These are phyloP conservation scores for Empis livida DNA, from an alignment of 2,888 invertebrate genomes.

Conservation along the genomic window DNA sequence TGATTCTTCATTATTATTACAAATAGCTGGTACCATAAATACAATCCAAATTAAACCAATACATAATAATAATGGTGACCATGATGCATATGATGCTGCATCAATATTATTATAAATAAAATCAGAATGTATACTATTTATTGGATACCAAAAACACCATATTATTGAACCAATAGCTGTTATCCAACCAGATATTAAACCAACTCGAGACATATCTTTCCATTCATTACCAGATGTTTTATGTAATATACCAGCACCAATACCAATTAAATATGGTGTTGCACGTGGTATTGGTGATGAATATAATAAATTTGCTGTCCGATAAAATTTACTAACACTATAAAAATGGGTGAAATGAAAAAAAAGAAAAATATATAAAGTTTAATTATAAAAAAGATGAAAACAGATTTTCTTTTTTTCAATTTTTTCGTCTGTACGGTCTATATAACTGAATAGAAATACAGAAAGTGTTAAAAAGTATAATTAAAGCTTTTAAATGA, in stretches of 20 bases:
- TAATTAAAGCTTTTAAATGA: too few species aligned
- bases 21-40: constrained; percentile 31
- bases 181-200: constrained; percentile 21
- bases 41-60: constrained; percentile 50
- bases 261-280: constrained; percentile 51
- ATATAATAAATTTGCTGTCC: constrained; percentile 53
- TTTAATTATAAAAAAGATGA: too few species aligned
- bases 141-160: constrained; percentile 48
- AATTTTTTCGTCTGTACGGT: too few species aligned
- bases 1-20: background rate
- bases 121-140: constrained; percentile 42
- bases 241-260: constrained; percentile 45
- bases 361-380: background rate
- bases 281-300: constrained; percentile 48
- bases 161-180: constrained; percentile 19
- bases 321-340: constrained; percentile 54
- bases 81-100: constrained; percentile 50
- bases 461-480: constrained; percentile 4
- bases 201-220: constrained; percentile 2
- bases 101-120: constrained; percentile 47
- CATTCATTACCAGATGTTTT: constrained; percentile 25
- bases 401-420: too few species aligned
- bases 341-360: background rate
- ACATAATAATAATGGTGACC: constrained; percentile 50
- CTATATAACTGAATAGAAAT: background rate